Evolutionary conservation across 2,888 invertebrate species (phyloP), one percentile per base, ranked within the genome.

Genomic region (Pantelozetes paolii): DNA sequence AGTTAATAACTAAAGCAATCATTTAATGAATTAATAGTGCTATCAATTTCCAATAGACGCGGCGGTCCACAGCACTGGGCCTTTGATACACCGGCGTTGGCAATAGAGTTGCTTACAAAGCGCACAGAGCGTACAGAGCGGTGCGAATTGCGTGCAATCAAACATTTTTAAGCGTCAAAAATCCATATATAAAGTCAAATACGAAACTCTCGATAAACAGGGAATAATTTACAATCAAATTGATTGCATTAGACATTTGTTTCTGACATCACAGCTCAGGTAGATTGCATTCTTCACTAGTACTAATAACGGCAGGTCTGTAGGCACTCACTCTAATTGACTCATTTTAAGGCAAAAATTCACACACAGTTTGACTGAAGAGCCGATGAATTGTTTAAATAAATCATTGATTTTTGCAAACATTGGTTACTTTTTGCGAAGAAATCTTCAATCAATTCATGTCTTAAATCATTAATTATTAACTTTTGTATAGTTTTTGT

Each of bases 201-300:
- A 36, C 36, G 36, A 64, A 64, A 18, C n/a, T 36, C 64, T 64
- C 64, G 64, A 64, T 64, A 64, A 64, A 64, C 64, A 64, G 28
- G 64, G 32, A 20, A 64, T 64, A 64, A 64, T 64, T 64, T 32
- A 64, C 64, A 64, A 64, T 64, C 36, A 64, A 64, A 64, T 64
- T n/a, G n/a, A 32, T 59, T 26, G 20, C 26, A 20, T 15, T 11
- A 57, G 28, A 26, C 57, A 11, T 57, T 26, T 57, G 20, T 8
- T 57, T 23, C 26, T 57, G 20, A 13, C 20, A 48, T 18, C 9
- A 54, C 28, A 9, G 13, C 57, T 57, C 28, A 45, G 2, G 15
- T 50, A 8, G n/a, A 8, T 50, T 18, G 15, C 6, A 50, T n/a
- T 3, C 6, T n/a, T n/a, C n/a, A n/a, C n/a, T n/a, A 2, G 20